Percentiles rank a stretch among this genome's conserved stretches.
phyloP scores from a whole-genome alignment of 2,113 vertebrate species.

The Mus spicilegus region DNA sequence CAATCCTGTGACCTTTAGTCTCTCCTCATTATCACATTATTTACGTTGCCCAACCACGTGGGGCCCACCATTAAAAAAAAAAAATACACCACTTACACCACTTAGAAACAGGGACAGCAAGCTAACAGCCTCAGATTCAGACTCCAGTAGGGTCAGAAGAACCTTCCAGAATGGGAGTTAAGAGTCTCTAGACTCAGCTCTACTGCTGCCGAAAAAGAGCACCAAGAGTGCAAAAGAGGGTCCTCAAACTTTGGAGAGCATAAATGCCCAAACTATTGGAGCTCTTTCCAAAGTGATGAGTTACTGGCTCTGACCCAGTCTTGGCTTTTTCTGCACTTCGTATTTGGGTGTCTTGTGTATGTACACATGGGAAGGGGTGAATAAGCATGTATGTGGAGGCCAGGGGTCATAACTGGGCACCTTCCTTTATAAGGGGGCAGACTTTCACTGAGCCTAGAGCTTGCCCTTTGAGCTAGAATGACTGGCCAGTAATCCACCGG shows the following conservation, averaged over 20 bases:
- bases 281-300: neutral
- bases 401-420: neutral
- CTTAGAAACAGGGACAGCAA: constrained; percentile 67
- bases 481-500: neutral
- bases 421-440: no score
- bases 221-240: neutral
- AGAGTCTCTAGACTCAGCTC: neutral
- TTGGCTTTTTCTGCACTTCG: neutral
- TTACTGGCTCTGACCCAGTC: neutral
- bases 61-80: constrained; percentile 66
- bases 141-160: neutral
- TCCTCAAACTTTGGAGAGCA: neutral
- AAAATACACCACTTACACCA: constrained; percentile 62
- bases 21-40: constrained; percentile 85
- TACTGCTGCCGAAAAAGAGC: neutral
- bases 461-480: neutral
- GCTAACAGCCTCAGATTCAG: constrained; percentile 48
- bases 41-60: constrained; percentile 72
- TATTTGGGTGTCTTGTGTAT: neutral
- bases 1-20: constrained; percentile 83
- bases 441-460: neutral
- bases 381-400: neutral
- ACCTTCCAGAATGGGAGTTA: neutral
- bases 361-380: no score
- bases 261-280: neutral